These are phyloP conservation scores for Electrophaes corylata DNA, from an alignment of 2,888 invertebrate species.

Conservation along the genomic window DNA sequence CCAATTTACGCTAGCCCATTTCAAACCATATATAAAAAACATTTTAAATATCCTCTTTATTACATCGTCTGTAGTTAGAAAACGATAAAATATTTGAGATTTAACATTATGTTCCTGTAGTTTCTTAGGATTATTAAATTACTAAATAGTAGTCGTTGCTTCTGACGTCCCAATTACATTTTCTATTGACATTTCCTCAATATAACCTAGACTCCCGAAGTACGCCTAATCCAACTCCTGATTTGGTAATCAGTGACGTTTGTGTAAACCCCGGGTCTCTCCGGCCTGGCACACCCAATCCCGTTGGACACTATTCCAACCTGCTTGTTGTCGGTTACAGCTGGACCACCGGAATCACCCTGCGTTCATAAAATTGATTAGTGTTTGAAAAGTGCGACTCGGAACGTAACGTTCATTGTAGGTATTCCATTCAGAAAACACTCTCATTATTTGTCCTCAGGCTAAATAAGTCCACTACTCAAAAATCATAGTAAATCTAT, in stretches of 20 bases:
- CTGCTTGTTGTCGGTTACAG: constrained; percentile 43
- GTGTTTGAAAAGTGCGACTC: no score
- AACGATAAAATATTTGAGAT: constrained; percentile 17
- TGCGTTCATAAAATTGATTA: constrained; percentile 6
- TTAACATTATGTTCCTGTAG: background rate
- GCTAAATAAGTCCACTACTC: no score
- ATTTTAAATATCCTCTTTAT: constrained; percentile 20
- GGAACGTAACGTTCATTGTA: background rate
- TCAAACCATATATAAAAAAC: background rate
- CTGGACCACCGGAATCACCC: constrained; percentile 53
- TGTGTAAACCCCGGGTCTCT: constrained; percentile 53
- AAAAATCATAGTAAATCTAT: no score
- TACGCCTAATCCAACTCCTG: constrained; percentile 27
- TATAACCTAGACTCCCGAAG: constrained; percentile 28
- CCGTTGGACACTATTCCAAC: constrained; percentile 55
- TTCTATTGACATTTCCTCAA: no score
- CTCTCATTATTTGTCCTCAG: no score
- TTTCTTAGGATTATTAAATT: no score
- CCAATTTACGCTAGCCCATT: no score
- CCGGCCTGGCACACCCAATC: constrained; percentile 51
- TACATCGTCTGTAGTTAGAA: constrained; percentile 5
- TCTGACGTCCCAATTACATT: no score
- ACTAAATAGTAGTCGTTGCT: no score
- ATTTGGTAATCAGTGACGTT: constrained; percentile 41
- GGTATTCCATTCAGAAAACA: no score